Evolutionary conservation across 2,888 invertebrate genomes (phyloP), one percentile per base, ranked within the genome.

Genomic region (Eutolmus rufibarbis): DNA sequence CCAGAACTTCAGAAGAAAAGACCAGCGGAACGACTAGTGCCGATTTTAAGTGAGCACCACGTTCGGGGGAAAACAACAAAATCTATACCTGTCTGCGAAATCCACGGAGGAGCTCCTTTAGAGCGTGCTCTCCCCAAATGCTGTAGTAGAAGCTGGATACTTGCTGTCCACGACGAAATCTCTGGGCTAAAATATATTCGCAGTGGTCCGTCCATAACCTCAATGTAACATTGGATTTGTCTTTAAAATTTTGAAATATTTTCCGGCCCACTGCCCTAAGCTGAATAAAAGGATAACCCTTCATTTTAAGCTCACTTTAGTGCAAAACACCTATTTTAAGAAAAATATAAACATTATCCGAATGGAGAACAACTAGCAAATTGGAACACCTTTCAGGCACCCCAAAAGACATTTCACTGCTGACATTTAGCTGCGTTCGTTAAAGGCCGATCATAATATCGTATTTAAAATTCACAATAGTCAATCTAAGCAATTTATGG

Each of bases 141-240:
- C 93, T 94, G 12, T 94, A 94, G 90, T 95, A 95, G 85, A 95
- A 92, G 86, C 93, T 93, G 89, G 95, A 93, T 91, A 95, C 93
- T 90, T 95, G 95, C 89, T 95, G 94, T n/a, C 94, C 93, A 78
- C 95, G 93, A 86, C 95, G 92, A 0, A 95, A 92, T 51, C 95
- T 93, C 90, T 95, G 95, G 0, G 95, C 95, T 19, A 94, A 88
- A 74, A 94, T 94, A 89, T 93, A 94, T 91, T 94, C 94, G 89
- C 94, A 94, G 89, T 94, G 94, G 89, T 93, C 93, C 7, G 93
- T 91, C 94, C 94, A 94, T 87, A 94, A 91, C 89, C 93, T 93
- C 74, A 94, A 91, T 2, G 94, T 93, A 87, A 92, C 93, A 74
- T 93, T 91, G 4, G 94, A 94, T 87, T 93, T 93, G 89, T 92